Conservation (phyloP, 2,113 vertebrate genomes). For the Kryptolebias marmoratus region DNA sequence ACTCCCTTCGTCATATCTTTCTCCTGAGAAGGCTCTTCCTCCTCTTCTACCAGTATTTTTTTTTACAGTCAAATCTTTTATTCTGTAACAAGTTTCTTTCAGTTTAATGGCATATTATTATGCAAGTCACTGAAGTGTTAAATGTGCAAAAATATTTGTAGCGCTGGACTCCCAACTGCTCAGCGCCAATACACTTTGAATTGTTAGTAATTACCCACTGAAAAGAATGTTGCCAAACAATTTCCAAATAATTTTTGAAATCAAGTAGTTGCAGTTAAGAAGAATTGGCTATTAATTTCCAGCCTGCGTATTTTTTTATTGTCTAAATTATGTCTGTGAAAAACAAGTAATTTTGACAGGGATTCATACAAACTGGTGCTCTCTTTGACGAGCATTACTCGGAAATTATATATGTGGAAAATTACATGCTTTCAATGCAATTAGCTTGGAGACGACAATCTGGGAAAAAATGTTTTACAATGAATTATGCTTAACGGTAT, state of each 20-base stretch:
- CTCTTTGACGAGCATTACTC: slow-evolving; percentile 22
- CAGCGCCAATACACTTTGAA: slow-evolving; percentile 47
- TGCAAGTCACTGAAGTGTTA: slow-evolving; percentile 44
- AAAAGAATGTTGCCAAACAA: slow-evolving; percentile 37
- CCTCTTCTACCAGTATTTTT: not conserved
- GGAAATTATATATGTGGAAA: slow-evolving; percentile 39
- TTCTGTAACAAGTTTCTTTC: slow-evolving; percentile 30
- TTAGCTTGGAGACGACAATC: slow-evolving; percentile 26
- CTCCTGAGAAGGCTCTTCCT: not conserved
- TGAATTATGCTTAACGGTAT: slow-evolving; percentile 23
- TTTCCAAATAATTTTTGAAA: slow-evolving; percentile 55
- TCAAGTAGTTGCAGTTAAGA: slow-evolving; percentile 34
- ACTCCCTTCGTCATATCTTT: slow-evolving; percentile 15
- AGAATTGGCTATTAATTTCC: slow-evolving; percentile 56
- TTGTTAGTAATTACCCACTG: slow-evolving; percentile 70
- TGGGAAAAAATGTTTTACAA: slow-evolving; percentile 52
- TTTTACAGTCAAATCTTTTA: not conserved
- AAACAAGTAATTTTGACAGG: slow-evolving; percentile 9
- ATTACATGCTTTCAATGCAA: slow-evolving; percentile 28
- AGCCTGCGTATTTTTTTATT: slow-evolving; percentile 18
- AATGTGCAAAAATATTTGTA: slow-evolving; percentile 31
- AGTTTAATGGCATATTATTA: slow-evolving; percentile 34
- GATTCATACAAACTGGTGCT: slow-evolving; percentile 12
- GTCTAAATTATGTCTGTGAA: not conserved
- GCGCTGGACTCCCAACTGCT: slow-evolving; percentile 16